Evolutionary conservation across 2,888 invertebrate species (phyloP).

Genomic region (Lepidocyrtoides sp.): DNA sequence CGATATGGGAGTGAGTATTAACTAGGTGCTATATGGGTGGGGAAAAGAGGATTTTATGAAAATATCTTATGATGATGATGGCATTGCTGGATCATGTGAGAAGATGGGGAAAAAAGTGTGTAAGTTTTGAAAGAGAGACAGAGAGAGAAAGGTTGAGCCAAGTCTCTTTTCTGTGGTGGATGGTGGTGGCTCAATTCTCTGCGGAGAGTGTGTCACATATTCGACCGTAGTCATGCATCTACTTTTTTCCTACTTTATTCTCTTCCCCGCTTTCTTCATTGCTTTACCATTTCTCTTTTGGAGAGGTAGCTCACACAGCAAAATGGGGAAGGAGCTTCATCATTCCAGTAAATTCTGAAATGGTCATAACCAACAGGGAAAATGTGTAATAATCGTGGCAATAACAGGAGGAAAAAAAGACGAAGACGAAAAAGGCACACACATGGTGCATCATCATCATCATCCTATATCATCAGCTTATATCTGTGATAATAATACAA

Average conservation of each 20-base stretch:
- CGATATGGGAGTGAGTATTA: conserved; percentile 25
- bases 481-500: not conserved
- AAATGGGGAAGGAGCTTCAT: no score
- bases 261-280: conserved; percentile 37
- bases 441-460: not conserved
- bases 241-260: not conserved
- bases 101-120: not conserved
- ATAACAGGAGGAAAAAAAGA: conserved; percentile 10
- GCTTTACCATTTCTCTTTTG: conserved; percentile 50
- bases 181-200: conserved; percentile 18
- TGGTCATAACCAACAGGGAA: conserved; percentile 54
- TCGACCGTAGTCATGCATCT: not conserved
- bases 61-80: conserved; percentile 41
- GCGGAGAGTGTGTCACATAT: conserved; percentile 39
- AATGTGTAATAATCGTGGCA: conserved; percentile 51
- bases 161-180: not conserved
- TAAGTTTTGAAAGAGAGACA: not conserved
- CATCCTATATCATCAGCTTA: no score
- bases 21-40: conserved; percentile 51
- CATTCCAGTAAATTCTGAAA: conserved; percentile 47
- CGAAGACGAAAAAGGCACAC: not conserved
- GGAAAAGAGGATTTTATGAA: conserved; percentile 50
- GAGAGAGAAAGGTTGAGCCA: not conserved
- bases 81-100: not conserved
- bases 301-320: conserved; percentile 18